Percentiles rank a stretch among this genome's conserved stretches.
These are phyloP conservation scores for Nasonovia ribisnigri DNA, from an alignment of 2,888 invertebrate species.

Conservation along the genomic window DNA sequence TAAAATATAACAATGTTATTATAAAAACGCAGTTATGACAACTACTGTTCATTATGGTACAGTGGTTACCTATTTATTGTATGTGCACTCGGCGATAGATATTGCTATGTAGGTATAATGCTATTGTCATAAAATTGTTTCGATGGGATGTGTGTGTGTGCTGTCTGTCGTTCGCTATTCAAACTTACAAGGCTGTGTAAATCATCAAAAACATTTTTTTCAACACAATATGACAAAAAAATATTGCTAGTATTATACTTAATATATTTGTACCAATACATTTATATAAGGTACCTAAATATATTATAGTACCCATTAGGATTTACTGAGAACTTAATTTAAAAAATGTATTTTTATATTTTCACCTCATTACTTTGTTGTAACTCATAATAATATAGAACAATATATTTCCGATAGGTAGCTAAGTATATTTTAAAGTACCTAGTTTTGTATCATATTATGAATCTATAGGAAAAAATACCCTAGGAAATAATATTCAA, in stretches of 20 bases:
- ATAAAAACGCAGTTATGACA: conserved; percentile 45
- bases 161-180: conserved; percentile 30
- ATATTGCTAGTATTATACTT: background rate
- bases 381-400: no score
- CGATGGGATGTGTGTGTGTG: background rate
- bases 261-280: background rate
- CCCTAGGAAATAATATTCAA: no score
- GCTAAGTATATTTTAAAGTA: no score
- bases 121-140: conserved; percentile 22
- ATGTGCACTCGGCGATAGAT: conserved; percentile 19
- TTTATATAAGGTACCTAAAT: background rate
- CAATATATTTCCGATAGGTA: background rate
- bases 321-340: background rate
- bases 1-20: conserved; percentile 43
- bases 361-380: background rate
- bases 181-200: conserved; percentile 49
- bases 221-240: background rate
- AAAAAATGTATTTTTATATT: background rate
- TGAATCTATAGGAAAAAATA: no score
- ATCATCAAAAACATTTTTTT: conserved; percentile 26
- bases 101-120: conserved; percentile 5
- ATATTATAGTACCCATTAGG: background rate
- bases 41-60: conserved; percentile 31
- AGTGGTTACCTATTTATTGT: conserved; percentile 42
- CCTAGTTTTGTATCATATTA: no score